phyloP scores from a whole-genome alignment of 2,888 invertebrate genomes.

The Conus canariensis region DNA sequence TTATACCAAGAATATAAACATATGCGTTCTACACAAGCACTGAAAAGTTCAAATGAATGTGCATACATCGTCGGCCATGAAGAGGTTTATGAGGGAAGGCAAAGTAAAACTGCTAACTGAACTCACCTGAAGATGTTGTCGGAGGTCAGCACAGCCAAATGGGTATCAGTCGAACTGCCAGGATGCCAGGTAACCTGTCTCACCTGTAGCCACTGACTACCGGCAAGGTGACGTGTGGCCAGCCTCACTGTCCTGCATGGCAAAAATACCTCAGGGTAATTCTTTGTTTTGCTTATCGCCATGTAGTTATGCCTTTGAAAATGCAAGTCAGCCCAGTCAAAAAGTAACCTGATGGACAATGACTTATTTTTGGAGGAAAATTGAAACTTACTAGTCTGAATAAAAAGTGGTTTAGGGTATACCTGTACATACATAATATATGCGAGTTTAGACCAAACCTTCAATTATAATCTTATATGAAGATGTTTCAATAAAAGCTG shows the following conservation, averaged over 20 bases:
- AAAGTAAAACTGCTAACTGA: neutral
- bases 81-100: too few relatives aligned
- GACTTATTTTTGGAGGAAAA: neutral
- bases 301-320: neutral
- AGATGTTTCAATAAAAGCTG: too few relatives aligned
- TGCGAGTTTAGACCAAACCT: too few relatives aligned
- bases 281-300: neutral
- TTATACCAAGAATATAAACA: too few relatives aligned
- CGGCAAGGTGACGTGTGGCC: conserved; percentile 64
- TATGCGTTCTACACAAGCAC: too few relatives aligned
- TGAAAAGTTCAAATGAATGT: too few relatives aligned
- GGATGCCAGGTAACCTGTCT: conserved; percentile 91
- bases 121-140: conserved; percentile 90
- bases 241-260: conserved; percentile 26
- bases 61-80: too few relatives aligned
- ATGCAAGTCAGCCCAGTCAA: neutral
- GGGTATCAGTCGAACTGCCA: conserved; percentile 87
- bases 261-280: too few relatives aligned
- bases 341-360: too few relatives aligned
- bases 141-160: conserved; percentile 89
- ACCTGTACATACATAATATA: too few relatives aligned
- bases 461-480: too few relatives aligned
- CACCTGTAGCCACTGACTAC: conserved; percentile 79
- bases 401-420: neutral
- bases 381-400: neutral